Conservation (phyloP, 1,140 invertebrate species). For the Anastrepha obliqua region DNA sequence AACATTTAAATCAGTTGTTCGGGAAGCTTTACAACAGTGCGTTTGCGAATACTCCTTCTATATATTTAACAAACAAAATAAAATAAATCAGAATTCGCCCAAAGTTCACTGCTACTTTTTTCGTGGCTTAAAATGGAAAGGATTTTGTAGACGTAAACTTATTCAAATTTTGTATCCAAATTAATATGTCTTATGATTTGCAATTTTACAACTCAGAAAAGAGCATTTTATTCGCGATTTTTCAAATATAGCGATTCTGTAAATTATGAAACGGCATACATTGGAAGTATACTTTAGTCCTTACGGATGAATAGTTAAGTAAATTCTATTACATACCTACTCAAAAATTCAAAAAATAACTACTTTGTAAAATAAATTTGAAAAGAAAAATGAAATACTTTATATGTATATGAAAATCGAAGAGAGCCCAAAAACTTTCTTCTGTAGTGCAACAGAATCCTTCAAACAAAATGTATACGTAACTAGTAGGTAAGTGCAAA, state of each 20-base stretch:
- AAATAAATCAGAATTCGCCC: no score
- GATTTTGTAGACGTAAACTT: neutral
- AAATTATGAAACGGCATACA: slow-evolving; percentile 53
- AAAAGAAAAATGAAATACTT: slow-evolving; percentile 1
- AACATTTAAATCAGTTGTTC: no score
- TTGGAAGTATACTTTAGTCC: slow-evolving; percentile 55
- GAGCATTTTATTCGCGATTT: no score
- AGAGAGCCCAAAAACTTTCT: neutral
- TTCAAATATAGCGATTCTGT: neutral
- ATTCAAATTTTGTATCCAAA: neutral
- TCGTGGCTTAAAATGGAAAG: no score
- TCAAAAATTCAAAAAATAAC: neutral
- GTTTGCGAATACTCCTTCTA: no score
- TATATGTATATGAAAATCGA: neutral
- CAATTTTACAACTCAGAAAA: no score
- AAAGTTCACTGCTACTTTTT: no score
- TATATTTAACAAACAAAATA: no score
- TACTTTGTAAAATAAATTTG: slow-evolving; percentile 29
- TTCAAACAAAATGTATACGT: slow-evolving; percentile 72
- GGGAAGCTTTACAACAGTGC: no score
- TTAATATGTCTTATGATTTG: no score
- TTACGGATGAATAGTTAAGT: slow-evolving; percentile 4
- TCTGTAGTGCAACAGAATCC: slow-evolving; percentile 57
- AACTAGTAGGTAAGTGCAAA: slow-evolving; percentile 62
- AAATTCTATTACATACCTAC: neutral